phyloP scores from a whole-genome alignment of 2,888 invertebrate genomes.

The Sarcophaga caerulescens region DNA sequence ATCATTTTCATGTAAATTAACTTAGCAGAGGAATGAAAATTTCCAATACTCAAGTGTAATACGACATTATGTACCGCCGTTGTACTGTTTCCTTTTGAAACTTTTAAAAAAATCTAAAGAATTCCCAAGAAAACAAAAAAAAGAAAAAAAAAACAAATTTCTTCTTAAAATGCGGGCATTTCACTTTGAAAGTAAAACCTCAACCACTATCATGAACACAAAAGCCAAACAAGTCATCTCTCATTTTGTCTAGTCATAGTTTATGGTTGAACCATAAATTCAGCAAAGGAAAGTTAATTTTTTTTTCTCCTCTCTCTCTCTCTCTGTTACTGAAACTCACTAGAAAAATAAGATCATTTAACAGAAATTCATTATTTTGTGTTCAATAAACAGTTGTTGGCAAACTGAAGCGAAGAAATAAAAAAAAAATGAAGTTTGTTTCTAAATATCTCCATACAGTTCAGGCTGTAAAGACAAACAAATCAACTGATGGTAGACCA shows the following conservation, averaged over 20 bases:
- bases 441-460: constrained; percentile 9
- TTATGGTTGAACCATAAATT: constrained; percentile 64
- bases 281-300: constrained; percentile 52
- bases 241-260: constrained; percentile 53
- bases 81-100: no score
- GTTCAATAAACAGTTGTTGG: constrained; percentile 36
- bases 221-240: constrained; percentile 27
- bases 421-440: not conserved
- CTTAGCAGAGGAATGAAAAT: no score
- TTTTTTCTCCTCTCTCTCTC: not conserved
- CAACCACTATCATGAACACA: constrained; percentile 45
- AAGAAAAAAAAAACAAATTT: not conserved
- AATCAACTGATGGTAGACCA: no score
- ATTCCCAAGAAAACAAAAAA: no score
- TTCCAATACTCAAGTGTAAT: no score
- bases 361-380: constrained; percentile 49
- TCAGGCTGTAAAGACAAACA: constrained; percentile 12
- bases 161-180: constrained; percentile 68
- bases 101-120: no score
- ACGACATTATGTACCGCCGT: no score
- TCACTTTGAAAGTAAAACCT: constrained; percentile 62
- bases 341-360: constrained; percentile 56
- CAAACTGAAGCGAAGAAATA: not conserved
- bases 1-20: no score
- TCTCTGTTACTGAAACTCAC: not conserved